Base-by-base conservation (phyloP, 2,113 vertebrate species). In the Xiphophorus maculatus region DNA sequence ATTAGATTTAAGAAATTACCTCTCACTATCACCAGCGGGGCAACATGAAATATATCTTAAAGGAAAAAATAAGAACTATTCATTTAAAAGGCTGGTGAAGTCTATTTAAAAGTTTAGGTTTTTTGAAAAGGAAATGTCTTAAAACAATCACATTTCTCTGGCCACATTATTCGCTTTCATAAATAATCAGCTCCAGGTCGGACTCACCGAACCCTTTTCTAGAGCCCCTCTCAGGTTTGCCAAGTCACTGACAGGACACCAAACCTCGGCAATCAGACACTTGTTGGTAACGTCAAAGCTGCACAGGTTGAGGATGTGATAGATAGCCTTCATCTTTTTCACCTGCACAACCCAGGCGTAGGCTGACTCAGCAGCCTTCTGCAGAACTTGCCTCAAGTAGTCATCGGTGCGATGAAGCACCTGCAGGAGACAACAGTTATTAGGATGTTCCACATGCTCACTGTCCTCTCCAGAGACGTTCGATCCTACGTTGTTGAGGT, bases 261-360 rank as follows among this genome's bases (percentile, higher is more conserved):
- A 99, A 81, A 97, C 98, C 82, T 99, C 98, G 0, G 98, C 97
- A 0, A 99, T 99, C 69, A 99, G 94, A 94, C 97, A 99, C 91
- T 97, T 99, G 91, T 99, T 97, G 75, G 98, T 99, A 83, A 99
- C 98, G 0, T 99, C 98, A 0, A 99, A 97, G 90, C 97, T 99
- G 93, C 98, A 99, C 87, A 98, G 94, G 93, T 98, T 99, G 58
- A 99, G 95, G 71, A 96, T 96, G 13, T 99, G 98, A 87, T 99
- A 98, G 77, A 99, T 96, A 29, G 98, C 97, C 88, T 99, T 99
- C 98, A 98, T 99, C 92, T 99, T 99, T 87, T 96, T 97, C 89
- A 99, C 96, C 79, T 98, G 97, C 66, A 98, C 87, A 1, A 96
- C 95, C 89, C 96, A 98, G 0, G 93, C 92, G n/a, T 93, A 96